Conservation (phyloP, 1,140 invertebrate genomes). For the Reticulitermes speratus region DNA sequence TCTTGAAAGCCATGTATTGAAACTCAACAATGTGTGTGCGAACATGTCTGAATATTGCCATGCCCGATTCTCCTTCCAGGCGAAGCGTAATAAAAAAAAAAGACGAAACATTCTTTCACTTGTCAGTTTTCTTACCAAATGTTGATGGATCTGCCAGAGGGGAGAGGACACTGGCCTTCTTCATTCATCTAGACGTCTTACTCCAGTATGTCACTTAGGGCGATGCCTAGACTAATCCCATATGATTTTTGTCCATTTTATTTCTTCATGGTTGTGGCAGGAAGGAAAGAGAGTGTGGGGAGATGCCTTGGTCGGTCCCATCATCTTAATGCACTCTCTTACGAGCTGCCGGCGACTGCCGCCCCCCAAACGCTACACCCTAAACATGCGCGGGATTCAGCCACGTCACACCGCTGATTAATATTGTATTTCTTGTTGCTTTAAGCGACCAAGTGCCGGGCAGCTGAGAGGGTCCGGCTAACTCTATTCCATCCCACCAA, state of each 20-base stretch:
- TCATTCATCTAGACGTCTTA: background rate
- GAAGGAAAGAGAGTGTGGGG: background rate
- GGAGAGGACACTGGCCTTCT: background rate
- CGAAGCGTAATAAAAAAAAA: background rate
- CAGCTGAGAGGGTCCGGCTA: background rate
- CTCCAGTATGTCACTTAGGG: background rate
- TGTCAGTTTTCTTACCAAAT: conserved; percentile 13
- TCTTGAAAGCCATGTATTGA: background rate
- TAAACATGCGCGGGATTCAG: background rate
- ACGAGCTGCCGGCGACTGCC: background rate
- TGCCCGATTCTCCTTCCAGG: background rate
- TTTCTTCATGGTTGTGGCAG: conserved; percentile 5
- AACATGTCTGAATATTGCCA: background rate
- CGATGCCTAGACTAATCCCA: conserved; percentile 26
- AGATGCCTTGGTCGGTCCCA: background rate
- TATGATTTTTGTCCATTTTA: conserved; percentile 30
- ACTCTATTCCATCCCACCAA: too few species aligned
- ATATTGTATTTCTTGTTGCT: conserved; percentile 29
- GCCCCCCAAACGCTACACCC: background rate
- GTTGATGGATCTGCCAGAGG: background rate
- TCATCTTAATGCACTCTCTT: conserved; percentile 26
- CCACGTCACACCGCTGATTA: conserved; percentile 19
- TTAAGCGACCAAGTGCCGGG: background rate
- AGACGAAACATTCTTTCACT: background rate
- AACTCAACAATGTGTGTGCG: background rate